Conservation (phyloP, 2,113 vertebrate species). For the Chloroceryle aenea region DNA sequence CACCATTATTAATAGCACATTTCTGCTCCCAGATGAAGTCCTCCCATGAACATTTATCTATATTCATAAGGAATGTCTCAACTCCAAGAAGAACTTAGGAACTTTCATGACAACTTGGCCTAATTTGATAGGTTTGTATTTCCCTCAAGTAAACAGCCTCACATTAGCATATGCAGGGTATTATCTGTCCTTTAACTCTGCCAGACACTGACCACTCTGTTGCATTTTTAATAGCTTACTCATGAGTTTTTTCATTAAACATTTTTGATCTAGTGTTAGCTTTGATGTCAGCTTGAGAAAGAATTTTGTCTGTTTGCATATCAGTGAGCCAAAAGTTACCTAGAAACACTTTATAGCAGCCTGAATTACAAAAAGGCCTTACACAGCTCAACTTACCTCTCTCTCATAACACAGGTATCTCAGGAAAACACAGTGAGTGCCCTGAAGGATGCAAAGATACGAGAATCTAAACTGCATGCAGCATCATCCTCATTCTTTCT, state of each 20-base stretch:
- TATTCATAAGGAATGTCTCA: neutral
- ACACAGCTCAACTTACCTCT: neutral
- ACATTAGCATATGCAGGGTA: slow-evolving; percentile 42
- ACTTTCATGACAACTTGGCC: slow-evolving; percentile 30
- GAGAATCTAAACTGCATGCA: neutral
- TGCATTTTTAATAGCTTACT: slow-evolving; percentile 46
- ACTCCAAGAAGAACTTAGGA: slow-evolving; percentile 13
- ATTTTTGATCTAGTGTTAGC: slow-evolving; percentile 33
- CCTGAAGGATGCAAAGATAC: neutral
- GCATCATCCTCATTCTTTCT: neutral
- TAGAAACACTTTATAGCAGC: neutral
- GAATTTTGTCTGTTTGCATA: neutral
- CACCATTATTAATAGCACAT: slow-evolving; percentile 1
- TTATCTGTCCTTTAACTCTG: slow-evolving; percentile 25
- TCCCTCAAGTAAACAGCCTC: slow-evolving; percentile 43
- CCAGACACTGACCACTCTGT: slow-evolving; percentile 48
- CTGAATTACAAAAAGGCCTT: neutral
- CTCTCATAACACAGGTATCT: neutral
- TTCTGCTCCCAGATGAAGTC: neutral
- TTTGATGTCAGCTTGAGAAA: slow-evolving; percentile 42
- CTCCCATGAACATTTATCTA: slow-evolving; percentile 30
- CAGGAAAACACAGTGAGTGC: neutral
- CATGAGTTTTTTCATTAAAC: slow-evolving; percentile 25
- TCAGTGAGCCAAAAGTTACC: neutral
- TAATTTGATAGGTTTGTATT: slow-evolving; percentile 19